These are phyloP conservation scores for Arenaria interpres DNA, from an alignment of 2,113 vertebrate species.

Conservation along the genomic window DNA sequence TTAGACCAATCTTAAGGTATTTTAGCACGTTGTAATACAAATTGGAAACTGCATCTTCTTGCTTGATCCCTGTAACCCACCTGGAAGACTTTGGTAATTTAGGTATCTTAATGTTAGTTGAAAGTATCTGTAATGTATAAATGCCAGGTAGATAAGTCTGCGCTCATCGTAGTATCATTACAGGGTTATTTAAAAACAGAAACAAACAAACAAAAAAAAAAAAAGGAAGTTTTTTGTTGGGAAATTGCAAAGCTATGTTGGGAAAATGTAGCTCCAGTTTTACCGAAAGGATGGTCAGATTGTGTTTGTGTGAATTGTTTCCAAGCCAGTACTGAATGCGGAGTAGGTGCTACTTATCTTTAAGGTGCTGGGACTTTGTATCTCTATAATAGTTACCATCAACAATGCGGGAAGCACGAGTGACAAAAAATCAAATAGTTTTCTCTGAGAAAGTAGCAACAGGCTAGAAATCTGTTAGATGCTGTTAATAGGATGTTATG, in stretches of 20 bases:
- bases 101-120: not conserved
- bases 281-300: not conserved
- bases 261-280: not conserved
- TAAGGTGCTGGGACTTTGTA: not conserved
- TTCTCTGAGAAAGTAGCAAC: not conserved
- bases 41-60: not conserved
- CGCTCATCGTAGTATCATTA: not conserved
- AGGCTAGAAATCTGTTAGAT: not conserved
- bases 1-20: not conserved
- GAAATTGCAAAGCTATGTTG: not conserved
- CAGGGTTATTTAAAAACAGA: not conserved
- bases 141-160: not conserved
- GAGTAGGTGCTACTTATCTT: not conserved
- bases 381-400: not conserved
- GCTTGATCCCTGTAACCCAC: not conserved
- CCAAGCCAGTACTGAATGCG: not conserved
- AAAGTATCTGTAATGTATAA: not conserved
- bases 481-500: not conserved
- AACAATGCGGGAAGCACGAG: not conserved
- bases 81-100: not conserved
- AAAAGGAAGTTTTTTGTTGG: not conserved
- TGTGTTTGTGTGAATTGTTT: not conserved
- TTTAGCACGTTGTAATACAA: rapidly evolving
- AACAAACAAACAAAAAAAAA: not conserved
- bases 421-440: not conserved